These are phyloP conservation scores for Hypomecis atomaria DNA, from an alignment of 2,888 invertebrate species.

Conservation along the genomic window DNA sequence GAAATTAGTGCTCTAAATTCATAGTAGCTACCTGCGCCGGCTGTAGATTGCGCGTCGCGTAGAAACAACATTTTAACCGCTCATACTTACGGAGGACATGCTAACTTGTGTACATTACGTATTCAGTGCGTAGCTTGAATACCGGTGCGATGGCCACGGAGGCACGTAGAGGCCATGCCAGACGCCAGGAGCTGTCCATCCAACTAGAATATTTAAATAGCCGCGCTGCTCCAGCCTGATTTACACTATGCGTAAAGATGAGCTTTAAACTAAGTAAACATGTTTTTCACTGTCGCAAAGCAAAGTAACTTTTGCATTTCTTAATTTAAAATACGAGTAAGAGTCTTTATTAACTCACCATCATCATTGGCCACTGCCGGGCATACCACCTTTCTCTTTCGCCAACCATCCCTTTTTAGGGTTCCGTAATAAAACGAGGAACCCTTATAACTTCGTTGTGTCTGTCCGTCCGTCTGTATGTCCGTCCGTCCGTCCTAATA, in stretches of 20 bases:
- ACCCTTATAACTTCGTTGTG: too few species aligned
- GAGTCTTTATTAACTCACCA: too few species aligned
- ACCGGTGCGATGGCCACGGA: slow-evolving; percentile 36
- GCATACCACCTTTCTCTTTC: too few species aligned
- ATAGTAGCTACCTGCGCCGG: slow-evolving; percentile 13
- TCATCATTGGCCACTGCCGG: too few species aligned
- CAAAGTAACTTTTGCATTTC: too few species aligned
- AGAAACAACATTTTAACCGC: slow-evolving; percentile 18
- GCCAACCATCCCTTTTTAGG: too few species aligned
- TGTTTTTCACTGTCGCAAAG: neutral
- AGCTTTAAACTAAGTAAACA: neutral
- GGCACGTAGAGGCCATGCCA: slow-evolving; percentile 33
- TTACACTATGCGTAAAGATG: slow-evolving; percentile 1
- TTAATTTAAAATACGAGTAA: too few species aligned
- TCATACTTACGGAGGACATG: slow-evolving; percentile 31
- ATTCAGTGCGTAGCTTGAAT: slow-evolving; percentile 39
- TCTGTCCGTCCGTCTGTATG: too few species aligned
- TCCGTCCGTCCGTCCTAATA: too few species aligned
- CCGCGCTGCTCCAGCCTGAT: slow-evolving; percentile 8
- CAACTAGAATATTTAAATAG: slow-evolving; percentile 28
- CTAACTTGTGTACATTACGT: slow-evolving; percentile 37
- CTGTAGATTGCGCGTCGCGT: slow-evolving; percentile 22
- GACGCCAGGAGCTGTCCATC: slow-evolving; percentile 25
- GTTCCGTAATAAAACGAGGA: too few species aligned
- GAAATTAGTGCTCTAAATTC: slow-evolving; percentile 31